Conservation (phyloP, 2,797 vertebrate species). For the Ibycter americanus region DNA sequence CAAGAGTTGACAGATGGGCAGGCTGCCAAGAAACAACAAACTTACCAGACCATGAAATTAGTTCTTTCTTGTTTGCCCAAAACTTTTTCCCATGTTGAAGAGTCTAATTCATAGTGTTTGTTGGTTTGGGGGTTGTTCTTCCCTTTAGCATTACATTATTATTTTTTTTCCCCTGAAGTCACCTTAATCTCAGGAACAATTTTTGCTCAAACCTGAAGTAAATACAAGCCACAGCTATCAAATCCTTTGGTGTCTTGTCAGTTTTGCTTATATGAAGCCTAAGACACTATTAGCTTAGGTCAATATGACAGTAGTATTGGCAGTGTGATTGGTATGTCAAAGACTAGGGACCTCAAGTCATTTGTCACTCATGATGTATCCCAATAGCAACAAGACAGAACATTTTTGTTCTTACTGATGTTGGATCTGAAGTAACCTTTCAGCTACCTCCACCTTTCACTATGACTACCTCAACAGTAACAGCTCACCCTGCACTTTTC, state of each 20-base stretch:
- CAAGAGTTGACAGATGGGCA: conserved; percentile 34
- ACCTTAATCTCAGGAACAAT: neutral
- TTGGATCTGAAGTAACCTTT: neutral
- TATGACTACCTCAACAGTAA: neutral
- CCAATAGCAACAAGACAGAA: neutral
- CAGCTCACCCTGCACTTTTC: neutral
- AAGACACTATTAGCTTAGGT: neutral
- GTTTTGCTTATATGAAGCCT: neutral
- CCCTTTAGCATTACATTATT: neutral
- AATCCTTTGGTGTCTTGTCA: neutral
- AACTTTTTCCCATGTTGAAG: neutral
- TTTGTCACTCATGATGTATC: neutral
- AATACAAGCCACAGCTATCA: neutral
- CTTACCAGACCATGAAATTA: conserved; percentile 70
- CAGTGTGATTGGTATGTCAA: neutral
- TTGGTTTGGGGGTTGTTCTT: neutral
- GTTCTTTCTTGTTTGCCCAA: conserved; percentile 48
- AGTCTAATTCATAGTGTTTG: neutral
- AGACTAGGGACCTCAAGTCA: neutral
- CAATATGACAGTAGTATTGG: neutral
- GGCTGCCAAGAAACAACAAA: conserved; percentile 49
- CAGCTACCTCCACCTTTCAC: neutral
- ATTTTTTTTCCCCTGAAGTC: neutral
- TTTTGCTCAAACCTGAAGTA: neutral
- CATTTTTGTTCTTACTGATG: neutral